A percentile compares a stretch with the other conserved stretches of the same genome.
Conservation (phyloP, 2,113 vertebrate genomes). For the Ceratotherium simum region DNA sequence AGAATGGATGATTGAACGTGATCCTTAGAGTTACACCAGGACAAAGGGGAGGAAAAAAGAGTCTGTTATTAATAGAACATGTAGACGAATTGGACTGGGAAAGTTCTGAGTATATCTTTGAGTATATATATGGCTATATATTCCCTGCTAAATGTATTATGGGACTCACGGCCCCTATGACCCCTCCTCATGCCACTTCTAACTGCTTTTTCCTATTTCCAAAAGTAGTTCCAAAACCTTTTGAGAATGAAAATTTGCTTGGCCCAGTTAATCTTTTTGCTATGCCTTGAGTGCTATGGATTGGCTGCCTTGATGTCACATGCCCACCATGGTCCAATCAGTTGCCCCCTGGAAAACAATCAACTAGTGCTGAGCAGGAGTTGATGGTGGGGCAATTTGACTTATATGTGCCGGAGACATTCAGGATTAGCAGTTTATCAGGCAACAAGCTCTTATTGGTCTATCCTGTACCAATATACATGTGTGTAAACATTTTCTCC, state of each 20-base stretch:
- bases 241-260: conserved; percentile 14
- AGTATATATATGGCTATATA: background rate
- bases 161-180: background rate
- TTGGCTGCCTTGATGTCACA: background rate
- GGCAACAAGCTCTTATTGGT: background rate
- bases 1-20: background rate
- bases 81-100: background rate
- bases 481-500: background rate
- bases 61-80: background rate
- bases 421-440: background rate
- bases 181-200: background rate
- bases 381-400: background rate
- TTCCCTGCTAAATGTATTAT: background rate
- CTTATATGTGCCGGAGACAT: background rate
- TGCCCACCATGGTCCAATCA: background rate
- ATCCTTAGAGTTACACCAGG: background rate
- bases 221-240: background rate
- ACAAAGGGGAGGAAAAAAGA: background rate
- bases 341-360: background rate
- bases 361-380: background rate
- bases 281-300: background rate
- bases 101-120: background rate
- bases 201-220: background rate
- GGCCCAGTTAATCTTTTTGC: background rate
- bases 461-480: background rate